Evolutionary conservation across 2,113 vertebrate genomes (phyloP), one percentile per base, ranked within the genome.

Genomic region (Tympanuchus pallidicinctus): DNA sequence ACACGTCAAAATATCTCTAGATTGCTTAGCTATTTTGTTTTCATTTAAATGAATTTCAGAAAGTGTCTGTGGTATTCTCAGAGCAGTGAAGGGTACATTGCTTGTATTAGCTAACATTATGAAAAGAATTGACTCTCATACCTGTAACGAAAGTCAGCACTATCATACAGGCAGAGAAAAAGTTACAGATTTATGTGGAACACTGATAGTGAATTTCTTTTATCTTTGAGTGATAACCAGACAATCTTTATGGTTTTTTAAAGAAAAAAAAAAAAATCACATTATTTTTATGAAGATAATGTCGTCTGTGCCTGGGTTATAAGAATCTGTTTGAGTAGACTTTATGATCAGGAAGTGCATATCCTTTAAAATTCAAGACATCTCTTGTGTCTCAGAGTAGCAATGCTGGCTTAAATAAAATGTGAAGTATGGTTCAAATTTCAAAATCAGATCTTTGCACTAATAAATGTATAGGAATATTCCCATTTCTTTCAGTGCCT

Each of bases 131-230:
- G 87, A 78, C 72, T 77, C 85, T 89, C 56, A 71, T 88, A 52
- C 40, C 52, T 82, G 50, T 92, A 91, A 88, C 74, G 82, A 93
- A 91, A 97, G 93, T 72, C 89, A 94, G 61, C 82, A 80, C 34
- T 27, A 36, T 64, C 83, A 92, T 83, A 72, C 56, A 92, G 83
- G 40, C 56, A 76, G 74, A 82, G 83, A 38, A 85, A 64, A 93
- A 94, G 66, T 73, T 90, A 89, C 82, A 54, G 72, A 94, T 90
- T 91, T 91, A 88, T 90, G 80, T 94, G 86, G 69, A 94, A 59
- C 82, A 63, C 54, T 92, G 84, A 76, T 75, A 65, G 32, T 96
- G 88, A 78, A 78, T 89, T 96, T 93, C 76, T 95, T 96, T 96
- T 84, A 84, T 94, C 86, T 95, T 65, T 79, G 83, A 88, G 30